Evolutionary conservation across 1,140 invertebrate genomes (phyloP).

Genomic region (Diabrotica undecimpunctata): DNA sequence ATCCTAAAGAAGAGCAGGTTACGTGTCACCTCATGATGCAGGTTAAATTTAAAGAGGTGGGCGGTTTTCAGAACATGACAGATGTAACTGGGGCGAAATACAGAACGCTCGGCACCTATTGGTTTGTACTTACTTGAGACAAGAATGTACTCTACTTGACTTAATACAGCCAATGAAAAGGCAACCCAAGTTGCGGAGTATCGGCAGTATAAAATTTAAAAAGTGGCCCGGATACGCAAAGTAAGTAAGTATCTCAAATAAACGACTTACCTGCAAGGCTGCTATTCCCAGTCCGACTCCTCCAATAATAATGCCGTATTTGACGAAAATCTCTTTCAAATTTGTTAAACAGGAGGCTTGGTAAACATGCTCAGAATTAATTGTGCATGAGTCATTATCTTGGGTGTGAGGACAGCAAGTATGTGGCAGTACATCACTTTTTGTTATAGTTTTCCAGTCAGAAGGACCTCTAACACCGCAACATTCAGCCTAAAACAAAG

Average conservation of each 20-base stretch:
- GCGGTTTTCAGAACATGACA: too few species aligned
- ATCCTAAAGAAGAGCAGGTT: too few species aligned
- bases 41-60: too few species aligned
- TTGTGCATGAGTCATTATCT: constrained; percentile 53
- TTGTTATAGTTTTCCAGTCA: constrained; percentile 63
- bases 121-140: too few species aligned
- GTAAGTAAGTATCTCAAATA: background rate
- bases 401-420: constrained; percentile 64
- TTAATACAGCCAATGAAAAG: too few species aligned
- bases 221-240: too few species aligned
- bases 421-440: constrained; percentile 57
- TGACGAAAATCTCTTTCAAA: constrained; percentile 60
- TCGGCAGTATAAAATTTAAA: too few species aligned
- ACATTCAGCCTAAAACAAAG: constrained; percentile 64
- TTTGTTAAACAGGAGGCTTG: constrained; percentile 63
- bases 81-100: too few species aligned
- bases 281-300: constrained; percentile 76
- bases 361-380: constrained; percentile 47
- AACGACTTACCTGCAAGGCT: constrained; percentile 62
- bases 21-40: too few species aligned
- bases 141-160: too few species aligned
- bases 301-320: constrained; percentile 68
- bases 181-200: too few species aligned
- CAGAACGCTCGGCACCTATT: too few species aligned
- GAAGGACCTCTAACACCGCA: constrained; percentile 67